Evolutionary conservation across 2,797 vertebrate genomes (phyloP).

Genomic region (Falco biarmicus): DNA sequence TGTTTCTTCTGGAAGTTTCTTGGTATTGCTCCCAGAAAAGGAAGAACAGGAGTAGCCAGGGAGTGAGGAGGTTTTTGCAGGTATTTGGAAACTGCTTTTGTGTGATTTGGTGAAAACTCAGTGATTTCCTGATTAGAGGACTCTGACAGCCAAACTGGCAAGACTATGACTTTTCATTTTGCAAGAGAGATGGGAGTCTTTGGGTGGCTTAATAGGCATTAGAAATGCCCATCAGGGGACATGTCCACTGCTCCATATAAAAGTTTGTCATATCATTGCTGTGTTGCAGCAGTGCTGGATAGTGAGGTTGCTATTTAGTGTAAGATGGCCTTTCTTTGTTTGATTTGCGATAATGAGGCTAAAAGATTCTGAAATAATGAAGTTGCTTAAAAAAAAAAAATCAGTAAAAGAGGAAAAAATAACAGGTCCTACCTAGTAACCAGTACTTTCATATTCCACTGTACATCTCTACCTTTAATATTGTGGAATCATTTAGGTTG

Average conservation of each 20-base stretch:
- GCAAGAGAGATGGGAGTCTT: neutral
- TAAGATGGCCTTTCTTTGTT: neutral
- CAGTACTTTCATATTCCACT: neutral
- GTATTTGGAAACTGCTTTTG: neutral
- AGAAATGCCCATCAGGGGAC: neutral
- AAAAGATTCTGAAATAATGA: neutral
- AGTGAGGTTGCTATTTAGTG: neutral
- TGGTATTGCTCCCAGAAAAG: neutral
- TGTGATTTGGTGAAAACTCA: neutral
- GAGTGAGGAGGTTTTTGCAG: neutral
- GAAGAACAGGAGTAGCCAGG: neutral
- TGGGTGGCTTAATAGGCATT: neutral
- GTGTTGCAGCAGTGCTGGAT: neutral
- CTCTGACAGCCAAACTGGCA: neutral
- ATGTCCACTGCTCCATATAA: neutral
- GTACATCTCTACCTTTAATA: neutral
- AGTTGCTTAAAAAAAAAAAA: neutral
- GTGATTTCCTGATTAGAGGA: neutral
- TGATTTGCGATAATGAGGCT: neutral
- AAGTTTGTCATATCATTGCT: neutral
- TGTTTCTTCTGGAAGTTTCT: neutral
- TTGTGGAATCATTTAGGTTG: neutral
- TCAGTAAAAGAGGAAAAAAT: neutral
- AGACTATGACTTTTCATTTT: neutral
- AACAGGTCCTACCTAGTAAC: neutral